Percentiles rank a stretch among this genome's conserved stretches.
Evolutionary conservation across 2,888 invertebrate genomes (phyloP).

Genomic region (Pseudococcus longispinus): DNA sequence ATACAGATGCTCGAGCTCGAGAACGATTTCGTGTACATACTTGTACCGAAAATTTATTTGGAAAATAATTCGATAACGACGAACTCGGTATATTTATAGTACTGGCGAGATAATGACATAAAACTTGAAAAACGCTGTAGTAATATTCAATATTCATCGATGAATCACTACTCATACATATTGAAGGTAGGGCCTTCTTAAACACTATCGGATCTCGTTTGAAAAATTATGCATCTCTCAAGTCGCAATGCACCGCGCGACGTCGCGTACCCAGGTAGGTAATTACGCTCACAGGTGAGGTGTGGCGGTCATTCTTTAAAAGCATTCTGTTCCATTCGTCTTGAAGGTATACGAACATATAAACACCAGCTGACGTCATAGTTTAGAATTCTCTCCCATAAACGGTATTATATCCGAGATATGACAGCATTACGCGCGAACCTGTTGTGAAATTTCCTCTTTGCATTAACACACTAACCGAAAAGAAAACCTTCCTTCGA

Average conservation of each 20-base stretch:
- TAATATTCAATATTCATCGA: too few relatives aligned
- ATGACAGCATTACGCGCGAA: not conserved
- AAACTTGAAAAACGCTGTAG: too few relatives aligned
- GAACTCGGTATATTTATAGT: not conserved
- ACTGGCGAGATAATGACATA: too few relatives aligned
- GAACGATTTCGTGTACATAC: too few relatives aligned
- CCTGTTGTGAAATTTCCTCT: not conserved
- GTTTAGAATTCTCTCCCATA: conserved; percentile 12
- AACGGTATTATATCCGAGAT: conserved; percentile 18
- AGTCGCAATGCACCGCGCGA: not conserved
- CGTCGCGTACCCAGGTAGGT: not conserved
- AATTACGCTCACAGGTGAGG: conserved; percentile 32
- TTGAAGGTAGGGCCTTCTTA: too few relatives aligned
- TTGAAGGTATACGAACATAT: not conserved
- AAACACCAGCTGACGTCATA: not conserved
- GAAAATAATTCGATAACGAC: not conserved
- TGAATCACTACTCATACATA: too few relatives aligned
- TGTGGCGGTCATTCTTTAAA: not conserved
- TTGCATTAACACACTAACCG: not conserved
- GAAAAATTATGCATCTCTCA: not conserved
- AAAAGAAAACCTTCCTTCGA: not conserved
- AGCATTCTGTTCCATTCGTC: not conserved
- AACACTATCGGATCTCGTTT: not conserved
- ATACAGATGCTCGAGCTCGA: not conserved
- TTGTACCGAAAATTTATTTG: too few relatives aligned